Evolutionary conservation across 1,140 invertebrate species (phyloP).

Genomic region (Stegodyphus mimosarum): DNA sequence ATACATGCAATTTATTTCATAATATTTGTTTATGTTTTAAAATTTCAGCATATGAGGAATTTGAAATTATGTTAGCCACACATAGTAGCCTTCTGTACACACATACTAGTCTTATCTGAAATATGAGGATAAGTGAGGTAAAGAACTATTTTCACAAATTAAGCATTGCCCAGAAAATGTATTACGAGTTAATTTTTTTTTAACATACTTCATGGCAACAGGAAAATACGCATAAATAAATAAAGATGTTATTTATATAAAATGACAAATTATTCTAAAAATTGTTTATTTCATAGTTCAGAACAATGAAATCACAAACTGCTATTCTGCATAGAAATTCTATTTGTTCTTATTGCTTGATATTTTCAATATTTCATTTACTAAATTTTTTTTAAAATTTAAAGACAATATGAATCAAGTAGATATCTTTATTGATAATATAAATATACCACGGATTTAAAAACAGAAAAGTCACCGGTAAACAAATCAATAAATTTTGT

Average conservation of each 20-base stretch:
- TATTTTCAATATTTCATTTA: conserved; percentile 1
- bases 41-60: too few relatives aligned
- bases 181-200: too few relatives aligned
- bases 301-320: conserved; percentile 36
- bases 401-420: not conserved
- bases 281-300: conserved; percentile 7
- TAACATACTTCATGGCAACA: too few relatives aligned
- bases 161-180: too few relatives aligned
- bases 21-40: too few relatives aligned
- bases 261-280: conserved; percentile 22
- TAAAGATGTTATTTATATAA: not conserved
- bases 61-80: too few relatives aligned
- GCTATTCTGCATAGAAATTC: conserved; percentile 12
- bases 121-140: too few relatives aligned
- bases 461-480: conserved; percentile 20
- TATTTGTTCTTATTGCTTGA: conserved; percentile 28
- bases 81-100: too few relatives aligned
- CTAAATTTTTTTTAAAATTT: not conserved
- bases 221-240: too few relatives aligned
- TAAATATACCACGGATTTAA: not conserved
- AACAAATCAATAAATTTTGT: not conserved
- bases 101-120: too few relatives aligned
- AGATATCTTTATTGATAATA: not conserved
- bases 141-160: too few relatives aligned
- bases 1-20: too few relatives aligned